Conservation (phyloP, 2,113 vertebrate genomes). For the Gracilinanus agilis region DNA sequence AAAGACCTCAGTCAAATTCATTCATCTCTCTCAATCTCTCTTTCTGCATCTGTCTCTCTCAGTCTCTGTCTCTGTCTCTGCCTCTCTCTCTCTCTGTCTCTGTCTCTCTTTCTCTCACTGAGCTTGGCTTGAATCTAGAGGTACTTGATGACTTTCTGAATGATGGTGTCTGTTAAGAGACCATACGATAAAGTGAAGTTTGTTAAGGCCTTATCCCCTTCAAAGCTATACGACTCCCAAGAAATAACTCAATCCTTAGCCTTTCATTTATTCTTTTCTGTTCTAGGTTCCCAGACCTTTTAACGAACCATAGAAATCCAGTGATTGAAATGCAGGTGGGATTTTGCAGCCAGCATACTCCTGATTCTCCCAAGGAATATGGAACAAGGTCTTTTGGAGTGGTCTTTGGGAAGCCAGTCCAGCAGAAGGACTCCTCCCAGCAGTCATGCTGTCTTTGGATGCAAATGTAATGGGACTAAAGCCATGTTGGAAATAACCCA, state of each 20-base stretch:
- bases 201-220: neutral
- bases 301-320: neutral
- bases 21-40: neutral
- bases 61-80: neutral
- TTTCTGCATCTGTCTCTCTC: neutral
- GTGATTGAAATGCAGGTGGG: neutral
- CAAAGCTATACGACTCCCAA: neutral
- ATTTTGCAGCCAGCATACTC: neutral
- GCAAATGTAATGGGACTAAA: neutral
- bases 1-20: neutral
- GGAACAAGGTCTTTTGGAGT: neutral
- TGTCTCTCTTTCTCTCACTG: neutral
- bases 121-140: neutral
- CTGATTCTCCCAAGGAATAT: neutral
- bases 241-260: neutral
- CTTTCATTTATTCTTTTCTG: neutral
- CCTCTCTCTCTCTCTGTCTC: neutral
- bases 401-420: neutral
- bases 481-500: neutral
- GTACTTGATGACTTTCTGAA: neutral
- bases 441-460: neutral
- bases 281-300: neutral
- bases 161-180: neutral
- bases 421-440: neutral
- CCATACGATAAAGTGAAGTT: neutral